Percentiles rank a stretch among this genome's conserved stretches.
Evolutionary conservation across 2,888 invertebrate genomes (phyloP).

Genomic region (Sarcophaga subvicina): DNA sequence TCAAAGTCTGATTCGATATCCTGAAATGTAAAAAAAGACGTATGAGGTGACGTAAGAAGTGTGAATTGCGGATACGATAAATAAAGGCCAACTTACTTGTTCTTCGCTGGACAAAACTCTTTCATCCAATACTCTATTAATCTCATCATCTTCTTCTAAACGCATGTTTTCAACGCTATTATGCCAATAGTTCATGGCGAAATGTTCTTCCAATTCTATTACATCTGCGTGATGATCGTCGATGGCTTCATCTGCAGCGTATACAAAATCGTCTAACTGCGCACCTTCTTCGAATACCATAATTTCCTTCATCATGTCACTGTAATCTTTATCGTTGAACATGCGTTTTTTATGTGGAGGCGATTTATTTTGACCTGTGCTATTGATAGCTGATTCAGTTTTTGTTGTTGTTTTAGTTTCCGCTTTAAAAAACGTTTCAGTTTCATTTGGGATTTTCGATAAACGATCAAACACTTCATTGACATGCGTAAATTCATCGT

Average conservation of each 20-base stretch:
- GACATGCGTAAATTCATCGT: slow-evolving; percentile 56
- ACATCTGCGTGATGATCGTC: slow-evolving; percentile 71
- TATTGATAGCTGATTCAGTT: background rate
- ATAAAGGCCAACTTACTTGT: slow-evolving; percentile 30
- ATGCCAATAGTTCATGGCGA: slow-evolving; percentile 73
- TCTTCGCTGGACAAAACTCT: slow-evolving; percentile 39
- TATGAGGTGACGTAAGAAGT: background rate
- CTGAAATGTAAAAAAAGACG: slow-evolving; percentile 50
- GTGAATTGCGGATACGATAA: background rate
- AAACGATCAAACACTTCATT: slow-evolving; percentile 74
- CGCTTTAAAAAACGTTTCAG: background rate
- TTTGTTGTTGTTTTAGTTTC: background rate
- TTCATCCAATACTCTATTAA: slow-evolving; percentile 43
- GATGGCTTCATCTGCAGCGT: slow-evolving; percentile 34
- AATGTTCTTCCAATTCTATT: slow-evolving; percentile 71
- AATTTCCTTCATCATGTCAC: slow-evolving; percentile 75
- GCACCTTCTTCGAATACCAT: slow-evolving; percentile 80
- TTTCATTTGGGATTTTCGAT: slow-evolving; percentile 43
- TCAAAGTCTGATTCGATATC: slow-evolving; percentile 70
- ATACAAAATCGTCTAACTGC: slow-evolving; percentile 70
- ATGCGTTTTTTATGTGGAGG: slow-evolving; percentile 69
- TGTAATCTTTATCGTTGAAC: slow-evolving; percentile 73
- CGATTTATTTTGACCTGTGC: slow-evolving; percentile 41
- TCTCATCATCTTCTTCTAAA: slow-evolving; percentile 44
- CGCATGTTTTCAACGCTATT: slow-evolving; percentile 45